Evolutionary conservation across 1,140 invertebrate genomes (phyloP), one percentile per base, ranked within the genome.

Genomic region (Scaptomyza hsui): DNA sequence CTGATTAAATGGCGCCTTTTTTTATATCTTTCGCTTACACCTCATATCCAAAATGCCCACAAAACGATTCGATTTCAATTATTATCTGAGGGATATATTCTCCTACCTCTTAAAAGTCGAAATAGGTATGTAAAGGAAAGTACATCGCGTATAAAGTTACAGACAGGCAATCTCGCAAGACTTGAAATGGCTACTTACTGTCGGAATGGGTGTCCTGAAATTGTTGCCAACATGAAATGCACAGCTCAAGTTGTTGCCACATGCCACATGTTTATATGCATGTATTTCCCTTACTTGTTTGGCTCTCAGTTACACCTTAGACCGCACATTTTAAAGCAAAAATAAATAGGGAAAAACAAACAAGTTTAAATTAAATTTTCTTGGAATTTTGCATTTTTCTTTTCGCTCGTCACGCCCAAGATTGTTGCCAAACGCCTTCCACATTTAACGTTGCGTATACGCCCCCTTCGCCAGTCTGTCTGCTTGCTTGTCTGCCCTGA

Each of bases 21-120:
- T 60, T 45, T n/a, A n/a, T n/a, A n/a, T n/a, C n/a, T n/a, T n/a
- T n/a, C 39, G 64, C 45, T 56, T 57, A 37, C 37, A 41, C 51
- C 57, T 57, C 45, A 63, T 53, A 15, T 39, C 18, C 26, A 29
- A 56, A 57, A 65, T 65, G 62, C 32, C 21, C 32, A 37, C n/a
- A 13, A 72, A 72, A 70, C 69, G 61, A 75, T 75, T 72, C 72
- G 69, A 75, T 75, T 75, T 75, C 73, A 72, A 75, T 75, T 75
- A 75, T 62, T 75, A 68, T 62, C n/a, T 49, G 21, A 57, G 64
- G 35, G 48, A 52, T 13, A 5, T 26, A 12, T 2, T 13, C 21
- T n/a, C n/a, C 3, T 6, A 6, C 44, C 4, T 67, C 63, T 29
- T 57, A 51, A 49, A 52, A 44, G 39, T 24, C 41, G 56, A 61